Conservation (phyloP, 1,140 invertebrate species). For the Alviniconcha marisindica region DNA sequence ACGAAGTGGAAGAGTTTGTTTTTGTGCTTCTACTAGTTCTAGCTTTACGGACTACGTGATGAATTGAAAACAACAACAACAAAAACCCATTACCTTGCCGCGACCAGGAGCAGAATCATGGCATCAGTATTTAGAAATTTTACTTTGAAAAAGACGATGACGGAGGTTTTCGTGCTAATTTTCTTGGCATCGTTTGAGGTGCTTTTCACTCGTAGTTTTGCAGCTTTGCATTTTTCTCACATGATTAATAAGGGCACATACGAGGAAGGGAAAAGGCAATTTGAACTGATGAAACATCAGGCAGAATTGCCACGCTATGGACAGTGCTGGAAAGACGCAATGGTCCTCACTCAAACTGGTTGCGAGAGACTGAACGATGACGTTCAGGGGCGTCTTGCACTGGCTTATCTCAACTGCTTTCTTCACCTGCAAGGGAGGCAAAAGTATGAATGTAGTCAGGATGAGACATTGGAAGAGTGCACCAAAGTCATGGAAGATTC, state of each 20-base stretch:
- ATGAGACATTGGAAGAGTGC: conserved; percentile 76
- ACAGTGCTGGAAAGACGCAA: conserved; percentile 81
- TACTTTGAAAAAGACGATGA: too few relatives aligned
- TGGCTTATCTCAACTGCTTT: conserved; percentile 84
- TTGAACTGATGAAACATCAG: conserved; percentile 61
- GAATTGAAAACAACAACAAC: too few relatives aligned
- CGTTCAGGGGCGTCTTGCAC: conserved; percentile 80
- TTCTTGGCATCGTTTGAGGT: too few relatives aligned
- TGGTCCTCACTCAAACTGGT: conserved; percentile 78
- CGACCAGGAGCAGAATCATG: too few relatives aligned
- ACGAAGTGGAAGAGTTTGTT: too few relatives aligned
- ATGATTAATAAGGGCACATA: conserved; percentile 48
- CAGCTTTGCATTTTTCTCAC: neutral
- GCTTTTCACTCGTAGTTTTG: neutral
- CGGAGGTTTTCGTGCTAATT: too few relatives aligned
- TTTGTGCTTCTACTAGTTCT: too few relatives aligned
- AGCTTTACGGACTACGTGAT: too few relatives aligned
- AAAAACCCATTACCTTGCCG: too few relatives aligned
- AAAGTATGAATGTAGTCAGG: conserved; percentile 78
- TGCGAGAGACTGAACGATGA: conserved; percentile 81
- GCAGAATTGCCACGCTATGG: conserved; percentile 79
- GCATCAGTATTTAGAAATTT: too few relatives aligned
- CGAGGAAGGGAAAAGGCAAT: conserved; percentile 65
- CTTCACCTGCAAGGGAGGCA: conserved; percentile 80
- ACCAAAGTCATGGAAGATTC: conserved; percentile 79